These are phyloP conservation scores for Lepidochrysops patricia DNA, from an alignment of 2,888 invertebrate species.

Conservation along the genomic window DNA sequence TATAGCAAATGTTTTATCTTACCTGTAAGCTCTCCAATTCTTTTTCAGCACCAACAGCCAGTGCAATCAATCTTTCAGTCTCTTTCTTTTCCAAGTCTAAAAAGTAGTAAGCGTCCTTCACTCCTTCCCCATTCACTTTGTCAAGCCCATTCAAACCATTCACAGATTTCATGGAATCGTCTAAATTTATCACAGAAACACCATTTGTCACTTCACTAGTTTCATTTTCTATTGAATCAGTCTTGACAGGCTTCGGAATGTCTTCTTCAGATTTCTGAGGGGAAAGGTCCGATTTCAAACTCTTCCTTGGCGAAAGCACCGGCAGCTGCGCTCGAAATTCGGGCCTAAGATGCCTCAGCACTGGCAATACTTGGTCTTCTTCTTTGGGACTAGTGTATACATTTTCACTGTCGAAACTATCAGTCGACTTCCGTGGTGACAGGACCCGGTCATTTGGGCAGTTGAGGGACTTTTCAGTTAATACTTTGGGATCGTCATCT, in stretches of 20 bases:
- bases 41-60: constrained; percentile 80
- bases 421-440: constrained; percentile 40
- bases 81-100: constrained; percentile 82
- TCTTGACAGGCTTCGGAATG: constrained; percentile 47
- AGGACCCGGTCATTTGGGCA: constrained; percentile 47
- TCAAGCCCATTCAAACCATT: constrained; percentile 28
- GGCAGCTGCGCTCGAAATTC: constrained; percentile 90
- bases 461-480: constrained; percentile 58
- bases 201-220: constrained; percentile 41
- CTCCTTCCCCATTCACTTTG: constrained; percentile 42
- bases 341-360: constrained; percentile 86
- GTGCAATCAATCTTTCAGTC: constrained; percentile 78
- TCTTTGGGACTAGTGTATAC: constrained; percentile 47
- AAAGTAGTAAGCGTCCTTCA: constrained; percentile 86
- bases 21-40: constrained; percentile 77
- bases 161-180: constrained; percentile 36
- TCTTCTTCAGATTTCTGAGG: constrained; percentile 48
- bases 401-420: constrained; percentile 38
- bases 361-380: constrained; percentile 75
- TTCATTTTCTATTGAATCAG: constrained; percentile 32
- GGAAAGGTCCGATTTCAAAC: constrained; percentile 45
- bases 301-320: constrained; percentile 76
- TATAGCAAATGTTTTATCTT: not conserved
- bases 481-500: constrained; percentile 52
- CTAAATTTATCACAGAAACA: constrained; percentile 60